These are phyloP conservation scores for Acanthaster planci DNA, from an alignment of 35 echinoderm and acorn worm genomes.

Conservation along the genomic window DNA sequence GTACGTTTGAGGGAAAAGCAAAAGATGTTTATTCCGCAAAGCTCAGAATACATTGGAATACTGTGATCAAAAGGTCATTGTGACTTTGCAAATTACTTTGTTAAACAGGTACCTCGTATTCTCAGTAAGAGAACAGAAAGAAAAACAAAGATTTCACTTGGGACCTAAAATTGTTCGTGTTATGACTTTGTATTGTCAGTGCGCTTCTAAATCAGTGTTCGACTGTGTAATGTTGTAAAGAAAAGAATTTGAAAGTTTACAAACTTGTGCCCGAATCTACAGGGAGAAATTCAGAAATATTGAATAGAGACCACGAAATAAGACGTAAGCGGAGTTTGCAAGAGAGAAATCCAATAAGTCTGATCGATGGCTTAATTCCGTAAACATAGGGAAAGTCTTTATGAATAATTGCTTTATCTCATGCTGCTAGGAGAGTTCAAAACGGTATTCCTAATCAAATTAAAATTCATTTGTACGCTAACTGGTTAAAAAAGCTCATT, in stretches of 20 bases:
- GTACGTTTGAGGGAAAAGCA: conserved; percentile 42
- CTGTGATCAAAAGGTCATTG: conserved; percentile 20
- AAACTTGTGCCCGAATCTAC: conserved; percentile 71
- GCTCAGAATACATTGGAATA: conserved; percentile 25
- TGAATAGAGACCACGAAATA: background rate
- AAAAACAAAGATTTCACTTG: conserved; percentile 23
- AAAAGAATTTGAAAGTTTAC: conserved; percentile 39
- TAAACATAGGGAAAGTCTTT: conserved; percentile 39
- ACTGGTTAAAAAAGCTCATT: background rate
- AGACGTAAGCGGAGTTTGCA: conserved; percentile 61
- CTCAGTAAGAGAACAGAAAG: conserved; percentile 31
- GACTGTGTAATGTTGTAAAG: conserved; percentile 66
- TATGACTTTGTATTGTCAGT: no score
- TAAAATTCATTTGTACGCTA: conserved; percentile 48
- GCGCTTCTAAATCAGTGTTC: no score
- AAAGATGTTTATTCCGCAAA: conserved; percentile 33
- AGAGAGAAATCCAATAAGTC: conserved; percentile 39
- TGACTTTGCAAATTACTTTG: conserved; percentile 27
- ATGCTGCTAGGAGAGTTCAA: conserved; percentile 68
- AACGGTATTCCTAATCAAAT: conserved; percentile 36
- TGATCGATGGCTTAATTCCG: conserved; percentile 37
- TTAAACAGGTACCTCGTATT: no score
- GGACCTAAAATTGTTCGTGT: conserved; percentile 15
- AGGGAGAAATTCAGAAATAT: conserved; percentile 52
- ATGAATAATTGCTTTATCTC: conserved; percentile 40